Conservation (phyloP, 2,888 invertebrate species). For the Neocrepidodera transversa region DNA sequence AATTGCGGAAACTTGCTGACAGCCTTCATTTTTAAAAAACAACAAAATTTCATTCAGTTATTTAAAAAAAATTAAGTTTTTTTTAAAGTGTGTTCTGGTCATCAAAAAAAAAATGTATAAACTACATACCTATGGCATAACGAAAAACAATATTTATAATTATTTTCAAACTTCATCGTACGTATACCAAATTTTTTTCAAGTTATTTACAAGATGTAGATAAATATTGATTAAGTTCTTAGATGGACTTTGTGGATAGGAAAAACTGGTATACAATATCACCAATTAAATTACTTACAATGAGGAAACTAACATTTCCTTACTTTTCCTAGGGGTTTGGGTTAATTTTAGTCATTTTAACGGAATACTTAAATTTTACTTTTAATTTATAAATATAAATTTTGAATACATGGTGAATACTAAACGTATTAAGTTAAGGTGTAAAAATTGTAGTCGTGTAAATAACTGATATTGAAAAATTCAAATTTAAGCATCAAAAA, state of each 20-base stretch:
- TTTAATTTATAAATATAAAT: no score
- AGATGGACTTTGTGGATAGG: slow-evolving; percentile 10
- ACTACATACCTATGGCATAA: slow-evolving; percentile 50
- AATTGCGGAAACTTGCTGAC: slow-evolving; percentile 30
- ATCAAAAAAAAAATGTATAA: slow-evolving; percentile 37
- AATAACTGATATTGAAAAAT: no score
- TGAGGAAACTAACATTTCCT: neutral
- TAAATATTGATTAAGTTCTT: slow-evolving; percentile 32
- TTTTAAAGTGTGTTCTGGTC: slow-evolving; percentile 42
- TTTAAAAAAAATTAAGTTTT: slow-evolving; percentile 24
- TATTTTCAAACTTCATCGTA: slow-evolving; percentile 61
- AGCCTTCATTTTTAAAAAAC: slow-evolving; percentile 28
- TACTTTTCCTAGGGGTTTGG: neutral
- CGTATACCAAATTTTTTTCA: slow-evolving; percentile 59
- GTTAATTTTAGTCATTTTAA: neutral
- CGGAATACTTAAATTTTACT: no score
- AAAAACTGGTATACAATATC: slow-evolving; percentile 5
- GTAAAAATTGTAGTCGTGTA: no score
- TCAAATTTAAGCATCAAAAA: no score
- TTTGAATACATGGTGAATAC: no score
- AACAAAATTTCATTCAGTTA: slow-evolving; percentile 18
- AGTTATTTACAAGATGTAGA: slow-evolving; percentile 52
- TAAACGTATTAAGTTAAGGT: no score
- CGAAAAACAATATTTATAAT: slow-evolving; percentile 58
- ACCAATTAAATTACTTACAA: neutral